Evolutionary conservation across 2,888 invertebrate genomes (phyloP).

Genomic region (Stramonita haemastoma): DNA sequence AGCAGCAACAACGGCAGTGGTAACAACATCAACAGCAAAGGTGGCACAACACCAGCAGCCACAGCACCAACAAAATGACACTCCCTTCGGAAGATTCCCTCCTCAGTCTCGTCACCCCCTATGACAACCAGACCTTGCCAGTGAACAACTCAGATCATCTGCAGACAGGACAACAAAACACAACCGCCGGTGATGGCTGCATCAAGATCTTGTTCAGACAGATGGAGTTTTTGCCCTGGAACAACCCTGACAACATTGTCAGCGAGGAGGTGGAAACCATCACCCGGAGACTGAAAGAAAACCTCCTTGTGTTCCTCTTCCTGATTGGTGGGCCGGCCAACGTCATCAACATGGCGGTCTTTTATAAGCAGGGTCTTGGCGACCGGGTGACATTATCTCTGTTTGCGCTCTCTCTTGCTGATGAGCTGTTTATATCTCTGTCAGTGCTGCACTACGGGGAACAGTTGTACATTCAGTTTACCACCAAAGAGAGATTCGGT

Average conservation of each 20-base stretch:
- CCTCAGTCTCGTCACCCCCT: too few relatives aligned
- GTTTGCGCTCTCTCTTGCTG: neutral
- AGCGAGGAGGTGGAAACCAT: neutral
- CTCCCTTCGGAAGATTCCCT: too few relatives aligned
- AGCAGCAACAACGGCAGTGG: neutral
- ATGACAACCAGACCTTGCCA: too few relatives aligned
- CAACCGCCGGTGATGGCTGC: too few relatives aligned
- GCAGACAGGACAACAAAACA: too few relatives aligned
- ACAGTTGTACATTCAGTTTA: neutral
- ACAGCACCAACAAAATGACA: too few relatives aligned
- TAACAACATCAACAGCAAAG: neutral
- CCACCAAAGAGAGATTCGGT: neutral
- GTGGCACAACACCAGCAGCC: neutral
- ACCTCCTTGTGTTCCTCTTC: neutral
- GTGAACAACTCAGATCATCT: too few relatives aligned
- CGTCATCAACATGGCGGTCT: constrained; percentile 14
- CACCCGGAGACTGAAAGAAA: neutral
- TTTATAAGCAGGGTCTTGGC: neutral
- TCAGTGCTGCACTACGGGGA: neutral
- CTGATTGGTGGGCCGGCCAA: constrained; percentile 13
- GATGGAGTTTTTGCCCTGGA: too few relatives aligned
- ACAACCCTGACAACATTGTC: too few relatives aligned
- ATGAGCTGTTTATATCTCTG: neutral
- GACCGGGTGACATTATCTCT: neutral
- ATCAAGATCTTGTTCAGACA: too few relatives aligned